Evolutionary conservation across 2,888 invertebrate species (phyloP), one percentile per base, ranked within the genome.

Genomic region (Rhagium mordax): DNA sequence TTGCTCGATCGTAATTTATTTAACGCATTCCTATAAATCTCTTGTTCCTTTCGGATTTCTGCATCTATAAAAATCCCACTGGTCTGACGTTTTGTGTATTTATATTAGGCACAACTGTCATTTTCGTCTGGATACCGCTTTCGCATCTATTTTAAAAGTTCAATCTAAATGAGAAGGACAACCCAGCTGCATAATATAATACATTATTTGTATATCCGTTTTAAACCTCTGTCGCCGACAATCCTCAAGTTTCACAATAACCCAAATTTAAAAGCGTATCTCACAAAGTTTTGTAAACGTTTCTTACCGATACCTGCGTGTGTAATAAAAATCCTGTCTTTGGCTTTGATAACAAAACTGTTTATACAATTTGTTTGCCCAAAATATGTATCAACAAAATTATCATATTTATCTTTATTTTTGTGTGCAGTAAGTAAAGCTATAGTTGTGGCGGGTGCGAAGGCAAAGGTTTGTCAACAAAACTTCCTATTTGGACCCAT

Each of bases 311-410:
- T 41, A n/a, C 5, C 41, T 41, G n/a, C n/a, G n/a, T 13, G 55
- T 15, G 55, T 55, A 59, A 59, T 33, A 59, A 33, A 15, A 29
- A 59, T 33, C 33, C 8, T n/a, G n/a, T 29, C 29, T 51, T 13
- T 6, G 20, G 13, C 18, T 51, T 51, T 51, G 51, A 51, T 51
- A 51, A 51, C 18, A 20, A 51, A 1, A 20, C 18, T 20, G 27
- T 51, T 64, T 64, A 27, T 64, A 64, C 51, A 27, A 49, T 10
- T 24, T 49, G 41, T 60, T 60, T 21, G 48, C n/a, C 15, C 8
- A 48, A 48, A 24, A 13, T 64, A 27, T n/a, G 13, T 53, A 65
- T 65, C 53, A 55, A 65, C 51, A 65, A 7, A 51, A 49, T 65
- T 53, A 65, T 65, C 65, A 16, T 29, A 24, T 65, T 13, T 53